Evolutionary conservation across 1,140 invertebrate genomes (phyloP).

Genomic region (Leptopilina boulardi): DNA sequence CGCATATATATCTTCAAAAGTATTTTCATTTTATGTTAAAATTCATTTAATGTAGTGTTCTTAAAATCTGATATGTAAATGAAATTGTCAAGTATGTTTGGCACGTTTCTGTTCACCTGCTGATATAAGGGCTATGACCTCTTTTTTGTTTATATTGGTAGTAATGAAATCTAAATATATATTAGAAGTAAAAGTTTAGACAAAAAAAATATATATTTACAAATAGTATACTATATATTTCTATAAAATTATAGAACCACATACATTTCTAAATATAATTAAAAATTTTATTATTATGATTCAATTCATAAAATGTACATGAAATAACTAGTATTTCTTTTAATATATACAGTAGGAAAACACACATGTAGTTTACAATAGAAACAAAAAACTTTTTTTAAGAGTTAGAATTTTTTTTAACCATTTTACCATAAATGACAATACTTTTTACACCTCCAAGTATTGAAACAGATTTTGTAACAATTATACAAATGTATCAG

Average conservation of each 20-base stretch:
- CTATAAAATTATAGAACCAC: too few relatives aligned
- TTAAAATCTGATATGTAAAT: constrained; percentile 51
- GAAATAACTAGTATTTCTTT: too few relatives aligned
- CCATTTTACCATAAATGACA: too few relatives aligned
- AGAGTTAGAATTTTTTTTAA: too few relatives aligned
- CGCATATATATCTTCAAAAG: background rate
- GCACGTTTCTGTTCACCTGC: constrained; percentile 53
- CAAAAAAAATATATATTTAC: background rate
- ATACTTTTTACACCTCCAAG: background rate
- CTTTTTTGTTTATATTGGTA: constrained; percentile 35
- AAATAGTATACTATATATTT: constrained; percentile 40
- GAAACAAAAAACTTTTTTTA: too few relatives aligned
- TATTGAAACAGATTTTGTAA: constrained; percentile 15
- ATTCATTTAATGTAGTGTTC: constrained; percentile 25
- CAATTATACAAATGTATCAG: constrained; percentile 38
- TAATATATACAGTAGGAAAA: too few relatives aligned
- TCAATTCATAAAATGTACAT: too few relatives aligned
- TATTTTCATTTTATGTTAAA: background rate
- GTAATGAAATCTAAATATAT: background rate
- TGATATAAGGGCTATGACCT: constrained; percentile 60
- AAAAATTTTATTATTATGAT: too few relatives aligned
- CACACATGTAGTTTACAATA: too few relatives aligned
- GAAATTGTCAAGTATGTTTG: constrained; percentile 51
- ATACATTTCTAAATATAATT: too few relatives aligned
- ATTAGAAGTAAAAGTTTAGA: constrained; percentile 51